Evolutionary conservation across 2,797 vertebrate genomes (phyloP).

Genomic region (Amazona finschi): DNA sequence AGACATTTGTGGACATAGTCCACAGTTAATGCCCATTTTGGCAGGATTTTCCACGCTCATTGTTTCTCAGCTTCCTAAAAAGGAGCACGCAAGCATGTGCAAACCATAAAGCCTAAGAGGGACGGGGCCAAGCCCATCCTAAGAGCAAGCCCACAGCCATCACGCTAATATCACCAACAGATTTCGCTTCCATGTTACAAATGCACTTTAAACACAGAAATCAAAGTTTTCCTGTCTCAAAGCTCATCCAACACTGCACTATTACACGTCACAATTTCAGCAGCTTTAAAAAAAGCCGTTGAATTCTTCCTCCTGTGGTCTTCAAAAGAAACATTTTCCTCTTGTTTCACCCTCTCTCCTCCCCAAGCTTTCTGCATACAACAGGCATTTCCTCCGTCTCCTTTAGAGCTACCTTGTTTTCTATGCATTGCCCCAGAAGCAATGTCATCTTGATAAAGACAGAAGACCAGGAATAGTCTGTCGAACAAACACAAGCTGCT

Average conservation of each 20-base stretch:
- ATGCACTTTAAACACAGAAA: slow-evolving; percentile 19
- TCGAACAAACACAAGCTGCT: background rate
- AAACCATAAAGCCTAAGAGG: background rate
- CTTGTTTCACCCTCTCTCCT: background rate
- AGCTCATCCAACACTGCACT: background rate
- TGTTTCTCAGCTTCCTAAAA: background rate
- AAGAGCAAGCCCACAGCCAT: background rate
- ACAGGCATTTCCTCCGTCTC: background rate
- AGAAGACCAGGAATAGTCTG: background rate
- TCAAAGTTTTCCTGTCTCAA: slow-evolving; percentile 20
- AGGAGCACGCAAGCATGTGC: background rate
- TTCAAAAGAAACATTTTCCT: background rate
- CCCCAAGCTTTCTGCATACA: background rate
- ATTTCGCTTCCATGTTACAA: background rate
- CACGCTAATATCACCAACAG: background rate
- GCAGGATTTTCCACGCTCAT: background rate
- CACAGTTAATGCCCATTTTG: background rate
- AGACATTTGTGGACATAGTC: background rate
- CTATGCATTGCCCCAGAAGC: background rate
- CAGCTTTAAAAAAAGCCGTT: background rate
- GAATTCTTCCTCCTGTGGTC: background rate
- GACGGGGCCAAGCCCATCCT: background rate
- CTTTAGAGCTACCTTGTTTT: background rate
- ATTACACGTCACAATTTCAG: background rate
- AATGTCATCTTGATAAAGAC: background rate